phyloP scores from a whole-genome alignment of 2,113 vertebrate genomes.

The Telmatochromis brachygnathus region DNA sequence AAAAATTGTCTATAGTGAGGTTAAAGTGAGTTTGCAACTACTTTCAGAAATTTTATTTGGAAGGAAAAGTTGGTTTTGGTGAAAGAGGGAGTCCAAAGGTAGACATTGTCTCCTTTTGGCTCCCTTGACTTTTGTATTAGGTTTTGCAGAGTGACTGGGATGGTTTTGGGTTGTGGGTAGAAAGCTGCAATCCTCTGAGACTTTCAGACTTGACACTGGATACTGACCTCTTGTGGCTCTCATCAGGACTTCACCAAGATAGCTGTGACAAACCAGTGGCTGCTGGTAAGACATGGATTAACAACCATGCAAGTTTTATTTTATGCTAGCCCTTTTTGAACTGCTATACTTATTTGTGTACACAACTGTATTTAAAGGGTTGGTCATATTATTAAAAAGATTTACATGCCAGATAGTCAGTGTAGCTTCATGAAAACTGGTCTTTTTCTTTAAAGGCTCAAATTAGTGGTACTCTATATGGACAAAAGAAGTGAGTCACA shows the following conservation, averaged over 20 bases:
- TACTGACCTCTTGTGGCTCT: constrained; percentile 54
- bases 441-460: neutral
- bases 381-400: neutral
- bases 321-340: neutral
- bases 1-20: neutral
- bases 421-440: neutral
- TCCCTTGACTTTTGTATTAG: constrained; percentile 5
- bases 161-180: constrained; percentile 18
- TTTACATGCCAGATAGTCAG: neutral
- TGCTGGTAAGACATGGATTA: constrained; percentile 66
- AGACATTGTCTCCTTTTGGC: constrained; percentile 41
- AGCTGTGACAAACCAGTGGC: constrained; percentile 57
- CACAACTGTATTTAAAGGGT: neutral
- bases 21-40: neutral
- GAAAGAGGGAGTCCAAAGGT: constrained; percentile 48
- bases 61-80: constrained; percentile 5
- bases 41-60: neutral
- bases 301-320: neutral
- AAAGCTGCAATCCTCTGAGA: neutral
- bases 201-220: constrained; percentile 3
- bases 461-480: neutral
- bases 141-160: constrained; percentile 23
- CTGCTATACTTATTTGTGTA: neutral
- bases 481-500: neutral
- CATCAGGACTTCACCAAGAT: constrained; percentile 63